Evolutionary conservation across 2,888 invertebrate species (phyloP).

Genomic region (Acrobasis consociella): DNA sequence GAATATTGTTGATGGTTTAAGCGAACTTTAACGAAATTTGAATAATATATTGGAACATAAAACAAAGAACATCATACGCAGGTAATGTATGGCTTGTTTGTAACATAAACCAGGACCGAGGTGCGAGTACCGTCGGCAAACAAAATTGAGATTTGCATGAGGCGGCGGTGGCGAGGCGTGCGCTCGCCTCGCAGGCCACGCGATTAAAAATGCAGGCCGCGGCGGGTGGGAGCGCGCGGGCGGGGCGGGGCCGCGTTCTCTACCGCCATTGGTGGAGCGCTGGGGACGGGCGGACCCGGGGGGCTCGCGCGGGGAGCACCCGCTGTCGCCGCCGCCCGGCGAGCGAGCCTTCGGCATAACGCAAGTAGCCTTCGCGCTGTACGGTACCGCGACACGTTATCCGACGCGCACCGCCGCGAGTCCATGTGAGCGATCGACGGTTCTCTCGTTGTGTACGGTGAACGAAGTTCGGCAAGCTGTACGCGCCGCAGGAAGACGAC

Average conservation of each 20-base stretch:
- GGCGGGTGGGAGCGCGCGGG: slow-evolving; percentile 70
- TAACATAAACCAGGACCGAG: slow-evolving; percentile 64
- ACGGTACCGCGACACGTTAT: slow-evolving; percentile 72
- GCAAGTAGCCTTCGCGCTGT: slow-evolving; percentile 76
- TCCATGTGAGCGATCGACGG: slow-evolving; percentile 79
- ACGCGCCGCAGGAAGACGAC: slow-evolving; percentile 91
- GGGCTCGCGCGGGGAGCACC: slow-evolving; percentile 51
- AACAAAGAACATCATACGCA: slow-evolving; percentile 21
- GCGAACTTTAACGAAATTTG: slow-evolving; percentile 5
- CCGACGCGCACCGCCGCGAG: slow-evolving; percentile 73
- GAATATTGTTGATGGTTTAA: neutral
- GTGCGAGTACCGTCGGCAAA: slow-evolving; percentile 76
- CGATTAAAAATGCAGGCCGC: slow-evolving; percentile 80
- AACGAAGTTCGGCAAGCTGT: slow-evolving; percentile 88
- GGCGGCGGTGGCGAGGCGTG: slow-evolving; percentile 60
- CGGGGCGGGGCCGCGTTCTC: slow-evolving; percentile 57
- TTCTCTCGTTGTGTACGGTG: slow-evolving; percentile 78
- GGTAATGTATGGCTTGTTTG: slow-evolving; percentile 49
- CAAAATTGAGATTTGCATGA: slow-evolving; percentile 78
- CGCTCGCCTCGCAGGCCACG: slow-evolving; percentile 72
- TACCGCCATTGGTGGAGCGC: slow-evolving; percentile 48
- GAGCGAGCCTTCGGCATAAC: slow-evolving; percentile 72
- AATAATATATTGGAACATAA: slow-evolving; percentile 19
- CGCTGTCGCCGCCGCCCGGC: slow-evolving; percentile 64
- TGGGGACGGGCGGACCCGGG: slow-evolving; percentile 50